Evolutionary conservation across 2,113 vertebrate genomes (phyloP).

Genomic region (Procavia capensis): DNA sequence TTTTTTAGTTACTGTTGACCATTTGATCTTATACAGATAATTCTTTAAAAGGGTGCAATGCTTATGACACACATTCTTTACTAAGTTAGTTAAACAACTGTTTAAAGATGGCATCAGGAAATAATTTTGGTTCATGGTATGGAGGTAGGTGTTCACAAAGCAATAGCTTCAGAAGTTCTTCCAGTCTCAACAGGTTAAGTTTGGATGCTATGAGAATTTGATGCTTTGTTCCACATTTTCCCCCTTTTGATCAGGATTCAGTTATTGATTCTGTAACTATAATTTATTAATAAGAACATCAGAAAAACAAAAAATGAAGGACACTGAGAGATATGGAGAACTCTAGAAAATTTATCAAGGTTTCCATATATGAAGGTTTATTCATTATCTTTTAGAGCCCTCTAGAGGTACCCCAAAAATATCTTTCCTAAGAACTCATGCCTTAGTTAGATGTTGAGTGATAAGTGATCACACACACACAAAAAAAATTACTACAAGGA

Average conservation of each 20-base stretch:
- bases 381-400: conserved; percentile 31
- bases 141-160: background rate
- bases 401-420: conserved; percentile 58
- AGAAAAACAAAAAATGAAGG: conserved; percentile 48
- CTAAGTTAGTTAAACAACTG: background rate
- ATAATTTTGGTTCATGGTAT: background rate
- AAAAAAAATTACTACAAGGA: background rate
- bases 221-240: background rate
- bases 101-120: background rate
- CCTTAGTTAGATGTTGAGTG: background rate
- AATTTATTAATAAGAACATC: conserved; percentile 17
- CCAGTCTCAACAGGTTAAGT: background rate
- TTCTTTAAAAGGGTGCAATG: background rate
- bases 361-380: conserved; percentile 61
- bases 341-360: conserved; percentile 26
- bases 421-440: background rate
- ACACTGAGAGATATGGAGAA: background rate
- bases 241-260: background rate
- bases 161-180: background rate
- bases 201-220: background rate
- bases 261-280: background rate
- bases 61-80: background rate
- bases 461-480: background rate
- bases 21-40: background rate
- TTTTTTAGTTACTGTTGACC: background rate